Percentiles rank a stretch among this genome's conserved stretches.
Conservation (phyloP, 2,888 invertebrate genomes). For the Operophtera brumata region DNA sequence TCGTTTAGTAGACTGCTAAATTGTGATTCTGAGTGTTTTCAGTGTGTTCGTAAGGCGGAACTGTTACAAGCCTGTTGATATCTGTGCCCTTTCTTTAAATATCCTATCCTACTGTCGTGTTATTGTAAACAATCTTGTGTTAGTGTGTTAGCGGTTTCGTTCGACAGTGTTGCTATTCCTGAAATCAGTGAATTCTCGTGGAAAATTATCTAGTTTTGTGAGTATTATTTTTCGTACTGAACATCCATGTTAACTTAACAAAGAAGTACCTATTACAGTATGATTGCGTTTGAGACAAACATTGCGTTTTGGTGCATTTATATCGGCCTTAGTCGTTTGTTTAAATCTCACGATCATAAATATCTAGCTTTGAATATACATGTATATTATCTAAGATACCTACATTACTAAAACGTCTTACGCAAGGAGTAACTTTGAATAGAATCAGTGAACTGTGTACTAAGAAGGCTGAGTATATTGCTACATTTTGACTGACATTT, state of each 20-base stretch:
- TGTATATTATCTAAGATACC: no score
- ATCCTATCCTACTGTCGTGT: conserved; percentile 22
- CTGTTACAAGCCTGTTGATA: conserved; percentile 17
- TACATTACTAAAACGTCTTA: conserved; percentile 1
- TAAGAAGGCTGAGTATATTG: conserved; percentile 14
- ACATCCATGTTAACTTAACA: conserved; percentile 11
- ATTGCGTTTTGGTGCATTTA: conserved; percentile 8
- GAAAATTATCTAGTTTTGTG: conserved; percentile 12
- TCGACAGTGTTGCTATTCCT: conserved; percentile 23
- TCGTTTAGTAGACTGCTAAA: background rate
- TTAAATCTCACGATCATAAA: conserved; percentile 8
- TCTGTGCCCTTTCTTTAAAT: conserved; percentile 21
- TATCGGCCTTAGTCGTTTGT: conserved; percentile 14
- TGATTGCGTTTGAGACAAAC: conserved; percentile 12
- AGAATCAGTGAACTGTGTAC: conserved; percentile 8
- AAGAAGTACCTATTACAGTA: background rate
- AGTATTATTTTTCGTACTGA: conserved; percentile 9
- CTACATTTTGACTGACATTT: conserved; percentile 12
- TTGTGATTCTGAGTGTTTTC: conserved; percentile 16
- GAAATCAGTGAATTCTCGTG: conserved; percentile 13
- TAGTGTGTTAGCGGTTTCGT: conserved; percentile 1
- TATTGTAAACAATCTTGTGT: conserved; percentile 36
- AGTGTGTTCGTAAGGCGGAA: conserved; percentile 19
- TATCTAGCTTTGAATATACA: no score
- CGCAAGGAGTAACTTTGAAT: conserved; percentile 12